Base-by-base conservation (phyloP, 2,888 invertebrate species). In the Eupithecia centaureata region DNA sequence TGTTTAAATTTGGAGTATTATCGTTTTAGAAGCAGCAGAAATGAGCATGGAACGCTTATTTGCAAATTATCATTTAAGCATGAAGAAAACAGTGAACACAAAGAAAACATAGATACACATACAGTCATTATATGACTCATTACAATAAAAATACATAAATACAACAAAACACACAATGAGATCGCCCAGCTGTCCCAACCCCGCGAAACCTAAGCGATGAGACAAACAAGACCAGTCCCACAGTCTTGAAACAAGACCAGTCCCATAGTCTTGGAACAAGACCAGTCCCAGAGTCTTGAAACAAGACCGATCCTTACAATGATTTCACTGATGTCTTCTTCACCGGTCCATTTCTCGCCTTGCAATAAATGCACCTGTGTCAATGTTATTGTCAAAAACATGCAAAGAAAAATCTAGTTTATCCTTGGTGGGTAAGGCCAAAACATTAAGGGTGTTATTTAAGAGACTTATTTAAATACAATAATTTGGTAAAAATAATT, bases 301-400 rank as follows among this genome's bases (percentile, higher is more conserved):
- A n/a, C 52, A 61, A 57, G 57, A 57, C 57, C 33, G n/a, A 28
- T n/a, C 83, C 92, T 92, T 92, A 92, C 92, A 79, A 90, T 81
- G 63, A 88, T 86, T 33, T 88, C 85, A 27, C 84, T 78, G 56
- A 91, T 64, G 15, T 88, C 91, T 72, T 92, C 92, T 1, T 89
- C 88, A 57, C 90, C 91, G 0, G 88, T 91, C 86, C 86, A 84
- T 72, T 84, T 86, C n/a, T 84, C 85, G 33, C 92, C 92, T 88
- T 92, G 92, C 74, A 87, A 91, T 73, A 92, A 87, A 70, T 91
- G 88, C 77, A 92, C 90, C 92, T 92, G 91, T 56, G 33, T 42
- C 56, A 60, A 63, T 54, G 5, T 22, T 51, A 42, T n/a, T 13
- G 13, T 67, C 15, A 58, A 38, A 51, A 13, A 30, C 32, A 60